Percentiles rank a stretch among this genome's conserved stretches.
Evolutionary conservation across 2,797 vertebrate genomes (phyloP).

Genomic region (Ibycter americanus): DNA sequence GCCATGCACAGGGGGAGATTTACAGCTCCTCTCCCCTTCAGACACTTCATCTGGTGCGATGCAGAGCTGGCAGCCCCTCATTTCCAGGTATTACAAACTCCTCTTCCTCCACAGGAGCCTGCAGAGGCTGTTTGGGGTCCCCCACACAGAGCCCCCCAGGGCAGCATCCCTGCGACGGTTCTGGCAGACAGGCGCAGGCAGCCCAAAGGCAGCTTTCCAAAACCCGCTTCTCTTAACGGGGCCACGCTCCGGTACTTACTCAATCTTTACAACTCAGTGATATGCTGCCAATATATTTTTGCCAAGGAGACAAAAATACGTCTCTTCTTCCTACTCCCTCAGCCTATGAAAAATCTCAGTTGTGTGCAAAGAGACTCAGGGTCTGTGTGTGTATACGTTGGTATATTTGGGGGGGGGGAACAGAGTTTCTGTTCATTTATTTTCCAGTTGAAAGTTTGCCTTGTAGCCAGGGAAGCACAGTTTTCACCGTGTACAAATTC

Average conservation of each 20-base stretch:
- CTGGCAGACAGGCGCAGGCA: neutral
- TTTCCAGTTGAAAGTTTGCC: conserved; percentile 15
- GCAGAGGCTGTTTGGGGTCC: neutral
- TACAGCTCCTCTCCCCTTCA: neutral
- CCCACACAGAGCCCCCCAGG: neutral
- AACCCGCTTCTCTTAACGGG: neutral
- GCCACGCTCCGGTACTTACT: conserved; percentile 12
- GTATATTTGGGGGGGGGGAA: neutral
- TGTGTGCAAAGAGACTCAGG: neutral
- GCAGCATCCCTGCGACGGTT: neutral
- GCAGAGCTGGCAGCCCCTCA: neutral
- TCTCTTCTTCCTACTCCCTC: conserved; percentile 2
- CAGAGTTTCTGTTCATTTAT: conserved; percentile 20
- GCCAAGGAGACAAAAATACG: conserved; percentile 50
- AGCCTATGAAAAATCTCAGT: conserved; percentile 18
- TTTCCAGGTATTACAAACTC: neutral
- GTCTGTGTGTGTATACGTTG: neutral
- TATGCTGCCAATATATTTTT: conserved; percentile 34
- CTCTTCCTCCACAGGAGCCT: neutral
- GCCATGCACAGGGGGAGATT: neutral
- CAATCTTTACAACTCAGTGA: conserved; percentile 53
- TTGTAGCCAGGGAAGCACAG: neutral
- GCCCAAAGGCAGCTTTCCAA: conserved; percentile 10
- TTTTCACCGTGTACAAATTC: neutral
- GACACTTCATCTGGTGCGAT: neutral